These are phyloP conservation scores for Lepisosteus osseus DNA, from an alignment of 2,113 vertebrate genomes.

Conservation along the genomic window DNA sequence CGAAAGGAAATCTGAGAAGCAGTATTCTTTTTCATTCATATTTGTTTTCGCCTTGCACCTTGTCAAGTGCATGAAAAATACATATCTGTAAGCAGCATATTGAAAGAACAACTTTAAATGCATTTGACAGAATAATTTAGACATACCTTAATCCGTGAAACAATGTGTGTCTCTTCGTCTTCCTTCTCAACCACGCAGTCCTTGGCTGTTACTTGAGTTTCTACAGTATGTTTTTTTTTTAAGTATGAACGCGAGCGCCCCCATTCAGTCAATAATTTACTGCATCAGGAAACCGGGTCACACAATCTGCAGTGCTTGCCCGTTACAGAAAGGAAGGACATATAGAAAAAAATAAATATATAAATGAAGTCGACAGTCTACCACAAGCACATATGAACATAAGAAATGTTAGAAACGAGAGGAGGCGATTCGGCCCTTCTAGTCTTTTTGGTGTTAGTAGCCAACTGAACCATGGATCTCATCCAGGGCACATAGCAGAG, in stretches of 20 bases:
- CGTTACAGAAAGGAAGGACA: conserved; percentile 36
- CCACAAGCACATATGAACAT: no score
- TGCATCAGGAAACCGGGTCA: conserved; percentile 86
- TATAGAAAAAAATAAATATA: background rate
- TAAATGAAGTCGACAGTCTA: background rate
- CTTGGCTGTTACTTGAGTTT: conserved; percentile 51
- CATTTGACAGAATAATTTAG: conserved; percentile 46
- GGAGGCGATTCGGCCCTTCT: no score
- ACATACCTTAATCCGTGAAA: conserved; percentile 70
- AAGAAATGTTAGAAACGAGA: no score
- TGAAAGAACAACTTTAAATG: background rate
- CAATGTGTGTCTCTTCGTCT: conserved; percentile 58
- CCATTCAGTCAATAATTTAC: conserved; percentile 78
- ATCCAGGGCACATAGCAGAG: no score
- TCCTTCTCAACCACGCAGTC: conserved; percentile 54
- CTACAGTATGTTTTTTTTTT: conserved; percentile 29
- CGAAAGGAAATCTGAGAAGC: background rate
- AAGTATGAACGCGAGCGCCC: conserved; percentile 76
- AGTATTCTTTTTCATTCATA: background rate
- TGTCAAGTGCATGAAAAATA: background rate
- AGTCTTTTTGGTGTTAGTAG: no score
- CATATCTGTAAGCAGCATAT: background rate
- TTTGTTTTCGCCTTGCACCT: background rate
- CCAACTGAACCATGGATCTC: no score
- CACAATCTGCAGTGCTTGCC: conserved; percentile 60